Conservation (phyloP, 2,113 vertebrate genomes). For the Sisor rabdophorus region DNA sequence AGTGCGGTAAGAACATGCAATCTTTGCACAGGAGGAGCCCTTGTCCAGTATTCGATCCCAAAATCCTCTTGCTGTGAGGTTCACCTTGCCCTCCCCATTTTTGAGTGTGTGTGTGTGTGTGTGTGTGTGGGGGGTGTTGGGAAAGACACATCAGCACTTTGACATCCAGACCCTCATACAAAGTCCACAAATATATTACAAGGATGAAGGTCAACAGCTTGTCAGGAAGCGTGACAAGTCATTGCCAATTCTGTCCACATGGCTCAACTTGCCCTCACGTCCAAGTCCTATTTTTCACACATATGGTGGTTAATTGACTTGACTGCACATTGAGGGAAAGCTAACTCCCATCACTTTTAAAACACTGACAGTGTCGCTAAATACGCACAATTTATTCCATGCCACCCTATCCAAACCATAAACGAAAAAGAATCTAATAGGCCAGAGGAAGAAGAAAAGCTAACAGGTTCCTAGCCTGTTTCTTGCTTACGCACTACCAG, state of each 20-base stretch:
- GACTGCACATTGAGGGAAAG: background rate
- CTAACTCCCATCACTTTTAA: background rate
- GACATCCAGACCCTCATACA: background rate
- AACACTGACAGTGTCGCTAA: background rate
- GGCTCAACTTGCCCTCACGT: constrained; percentile 26
- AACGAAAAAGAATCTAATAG: background rate
- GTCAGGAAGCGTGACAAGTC: constrained; percentile 31
- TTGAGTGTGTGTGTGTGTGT: too few relatives aligned
- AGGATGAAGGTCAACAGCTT: constrained; percentile 30
- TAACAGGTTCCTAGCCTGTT: background rate
- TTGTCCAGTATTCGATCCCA: too few relatives aligned
- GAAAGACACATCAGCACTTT: constrained; percentile 7
- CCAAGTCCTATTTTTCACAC: constrained; percentile 15
- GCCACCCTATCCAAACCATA: background rate
- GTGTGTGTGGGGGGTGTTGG: too few relatives aligned
- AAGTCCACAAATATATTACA: constrained; percentile 16
- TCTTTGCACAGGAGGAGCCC: too few relatives aligned
- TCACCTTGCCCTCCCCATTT: too few relatives aligned
- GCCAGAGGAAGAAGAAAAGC: background rate
- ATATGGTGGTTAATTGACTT: background rate
- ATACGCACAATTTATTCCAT: background rate
- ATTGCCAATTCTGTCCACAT: constrained; percentile 49
- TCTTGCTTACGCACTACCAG: constrained; percentile 15
- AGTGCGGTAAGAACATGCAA: too few relatives aligned
- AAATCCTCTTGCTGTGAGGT: too few relatives aligned